Evolutionary conservation across 2,888 invertebrate genomes (phyloP), one percentile per base, ranked within the genome.

Genomic region (Drosophila neoperkinsi): DNA sequence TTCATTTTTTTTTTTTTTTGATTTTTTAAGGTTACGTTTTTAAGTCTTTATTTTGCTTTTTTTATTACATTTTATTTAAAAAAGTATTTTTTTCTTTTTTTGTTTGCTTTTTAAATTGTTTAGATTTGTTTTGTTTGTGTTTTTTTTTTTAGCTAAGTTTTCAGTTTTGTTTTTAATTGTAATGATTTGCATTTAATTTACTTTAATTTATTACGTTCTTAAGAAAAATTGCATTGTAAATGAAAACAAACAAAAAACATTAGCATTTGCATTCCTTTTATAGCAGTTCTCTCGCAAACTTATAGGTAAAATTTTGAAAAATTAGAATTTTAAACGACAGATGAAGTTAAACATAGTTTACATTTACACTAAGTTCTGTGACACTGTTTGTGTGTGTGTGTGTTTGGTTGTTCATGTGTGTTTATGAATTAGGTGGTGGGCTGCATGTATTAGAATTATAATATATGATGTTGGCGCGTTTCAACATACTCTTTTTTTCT

Each of bases 11-110:
- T 56, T 63, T 67, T 67, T 69, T 71, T 60, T 53, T 33, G 58
- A 41, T 74, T 65, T 43, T 68, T 88, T 81, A 83, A 86, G 77
- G 82, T 91, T 81, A 72, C 72, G 60, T 69, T 90, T 91, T 91
- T 87, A 93, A 93, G 93, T 93, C 92, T 93, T 93, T 92, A 87
- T 92, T 92, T 92, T 93, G 91, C 91, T 92, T 91, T 92, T 46
- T 90, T 90, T 91, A 91, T 91, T 91, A 84, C 80, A 83, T 85
- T 91, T 91, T 88, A 25, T 83, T 79, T 72, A 62, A 75, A 82
- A 80, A 81, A 77, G 74, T 75, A 67, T 73, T 81, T 81, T 77
- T 73, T 75, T 69, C 59, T 71, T 74, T 67, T 78, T 73, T 73
- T 71, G 64, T 68, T 67, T 59, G 50, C 21, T 36, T 67, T 57